Base-by-base conservation (phyloP, 2,113 vertebrate species). In the Plecturocebus donacophilus region DNA sequence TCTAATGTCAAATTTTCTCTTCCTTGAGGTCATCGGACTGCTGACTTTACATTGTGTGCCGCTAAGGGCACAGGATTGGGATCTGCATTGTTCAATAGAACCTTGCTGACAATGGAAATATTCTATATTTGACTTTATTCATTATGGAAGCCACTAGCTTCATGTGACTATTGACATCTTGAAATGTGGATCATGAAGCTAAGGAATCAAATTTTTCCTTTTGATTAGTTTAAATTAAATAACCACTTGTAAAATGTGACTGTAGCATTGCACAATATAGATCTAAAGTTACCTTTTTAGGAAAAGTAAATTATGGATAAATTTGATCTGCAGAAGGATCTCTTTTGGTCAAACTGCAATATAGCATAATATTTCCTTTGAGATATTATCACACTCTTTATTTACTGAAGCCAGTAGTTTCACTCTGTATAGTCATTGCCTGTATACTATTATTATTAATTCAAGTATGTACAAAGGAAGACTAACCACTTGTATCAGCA, bases 181-280 rank as follows among this genome's bases (percentile, higher is more conserved):
- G 70, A 83, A 93, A 70, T 89, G 47, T 79, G 82, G 56, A 42
- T 66, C 64, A 38, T 32, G 45, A n/a, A 52, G 70, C 10, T 27
- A 21, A 79, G 35, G 17, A 87, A 87, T 86, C 11, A 21, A 8
- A 21, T 88, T 76, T 94, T 96, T 87, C 38, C 64, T 79, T 87
- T 95, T 49, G 84, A 92, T 89, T 79, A 73, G 71, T 58, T 77
- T 75, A 79, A 68, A 87, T 84, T 95, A 68, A 93, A 83, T 83
- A 73, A 75, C 17, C 5, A 17, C 17, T 45, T 66, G 14, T 61
- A n/a, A 4, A 13, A 87, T 42, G 5, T 94, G 17, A 8, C 47
- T 87, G 56, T 40, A 85, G 5, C 49, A 83, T 81, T 96, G 17
- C 19, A 61, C 32, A 58, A 23, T 61, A 35, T 45, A 86, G 10